Conservation (phyloP, 2,113 vertebrate species). For the Henicopernis longicauda region DNA sequence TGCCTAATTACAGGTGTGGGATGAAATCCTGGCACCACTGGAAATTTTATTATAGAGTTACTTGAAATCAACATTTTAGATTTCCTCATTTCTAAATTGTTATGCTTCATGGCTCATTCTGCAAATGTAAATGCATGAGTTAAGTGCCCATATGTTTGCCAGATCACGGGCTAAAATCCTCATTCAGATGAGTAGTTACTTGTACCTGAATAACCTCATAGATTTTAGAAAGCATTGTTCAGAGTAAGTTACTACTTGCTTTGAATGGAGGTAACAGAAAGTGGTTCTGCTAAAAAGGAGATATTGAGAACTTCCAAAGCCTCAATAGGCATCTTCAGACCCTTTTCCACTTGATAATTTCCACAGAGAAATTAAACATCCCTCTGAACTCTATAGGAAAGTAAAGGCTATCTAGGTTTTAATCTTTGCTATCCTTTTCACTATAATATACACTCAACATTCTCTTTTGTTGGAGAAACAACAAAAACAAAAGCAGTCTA, state of each 20-base stretch:
- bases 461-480: background rate
- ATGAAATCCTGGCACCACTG: background rate
- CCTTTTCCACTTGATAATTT: background rate
- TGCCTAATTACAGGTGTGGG: background rate
- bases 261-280: background rate
- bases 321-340: background rate
- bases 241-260: background rate
- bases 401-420: background rate
- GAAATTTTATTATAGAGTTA: constrained; percentile 6
- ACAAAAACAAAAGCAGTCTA: background rate
- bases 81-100: constrained; percentile 2
- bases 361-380: background rate
- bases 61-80: constrained; percentile 18
- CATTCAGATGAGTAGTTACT: background rate
- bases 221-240: background rate
- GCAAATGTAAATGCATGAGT: constrained; percentile 16
- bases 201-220: background rate
- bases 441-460: background rate
- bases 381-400: background rate
- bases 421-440: background rate
- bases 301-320: background rate
- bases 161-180: background rate
- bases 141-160: background rate
- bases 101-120: constrained; percentile 3
- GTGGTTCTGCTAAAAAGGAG: background rate